Conservation (phyloP, 2,797 vertebrate genomes). For the Kryptolebias ocellatus region DNA sequence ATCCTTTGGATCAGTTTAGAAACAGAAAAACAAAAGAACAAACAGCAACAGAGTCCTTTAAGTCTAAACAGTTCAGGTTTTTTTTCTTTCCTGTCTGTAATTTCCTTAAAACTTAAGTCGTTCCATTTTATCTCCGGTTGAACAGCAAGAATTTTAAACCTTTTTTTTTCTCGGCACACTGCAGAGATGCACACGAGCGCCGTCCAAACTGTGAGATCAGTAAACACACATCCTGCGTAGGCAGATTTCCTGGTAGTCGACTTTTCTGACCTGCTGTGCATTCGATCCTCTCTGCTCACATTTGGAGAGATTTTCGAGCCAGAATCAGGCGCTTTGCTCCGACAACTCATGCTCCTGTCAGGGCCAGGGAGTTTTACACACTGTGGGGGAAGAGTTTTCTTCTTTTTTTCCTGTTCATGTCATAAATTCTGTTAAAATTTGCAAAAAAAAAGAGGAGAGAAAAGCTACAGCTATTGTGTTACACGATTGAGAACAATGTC, state of each 20-base stretch:
- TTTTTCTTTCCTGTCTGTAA: background rate
- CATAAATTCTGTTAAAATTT: conserved; percentile 37
- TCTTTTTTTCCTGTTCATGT: conserved; percentile 48
- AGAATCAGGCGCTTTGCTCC: conserved; percentile 23
- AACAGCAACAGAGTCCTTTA: no score
- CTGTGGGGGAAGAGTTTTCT: conserved; percentile 62
- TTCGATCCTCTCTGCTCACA: conserved; percentile 51
- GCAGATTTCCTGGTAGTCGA: conserved; percentile 56
- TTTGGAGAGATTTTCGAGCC: conserved; percentile 27
- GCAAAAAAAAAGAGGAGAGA: conserved; percentile 13
- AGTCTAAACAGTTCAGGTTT: no score
- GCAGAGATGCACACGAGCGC: conserved; percentile 45
- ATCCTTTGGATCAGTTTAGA: no score
- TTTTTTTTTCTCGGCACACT: conserved; percentile 22
- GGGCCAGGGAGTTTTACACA: conserved; percentile 45
- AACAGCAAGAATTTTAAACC: conserved; percentile 49
- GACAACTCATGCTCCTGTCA: conserved; percentile 29
- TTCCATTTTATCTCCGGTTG: conserved; percentile 13
- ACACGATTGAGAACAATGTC: no score
- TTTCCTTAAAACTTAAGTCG: conserved; percentile 42
- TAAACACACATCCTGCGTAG: conserved; percentile 58
- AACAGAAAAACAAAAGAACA: no score
- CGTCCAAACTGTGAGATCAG: conserved; percentile 17
- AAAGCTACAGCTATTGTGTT: conserved; percentile 29
- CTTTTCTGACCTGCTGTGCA: conserved; percentile 47